phyloP scores from a whole-genome alignment of 2,888 invertebrate species.

The Tribolium freemani region DNA sequence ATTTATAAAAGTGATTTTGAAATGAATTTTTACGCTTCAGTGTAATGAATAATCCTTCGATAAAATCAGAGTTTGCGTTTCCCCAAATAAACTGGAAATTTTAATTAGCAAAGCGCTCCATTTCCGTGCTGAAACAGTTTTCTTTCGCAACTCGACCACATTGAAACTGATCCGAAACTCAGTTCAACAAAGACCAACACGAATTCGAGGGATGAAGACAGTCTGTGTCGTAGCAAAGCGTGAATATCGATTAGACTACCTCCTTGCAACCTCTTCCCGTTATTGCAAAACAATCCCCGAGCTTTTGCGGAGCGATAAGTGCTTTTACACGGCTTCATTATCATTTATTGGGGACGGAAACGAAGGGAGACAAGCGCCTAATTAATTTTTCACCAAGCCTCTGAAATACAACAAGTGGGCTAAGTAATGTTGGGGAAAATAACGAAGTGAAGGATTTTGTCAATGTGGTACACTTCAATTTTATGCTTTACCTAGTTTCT shows the following conservation, averaged over 20 bases:
- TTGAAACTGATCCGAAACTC: background rate
- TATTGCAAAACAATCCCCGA: slow-evolving; percentile 40
- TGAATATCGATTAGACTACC: slow-evolving; percentile 26
- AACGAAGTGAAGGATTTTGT: no score
- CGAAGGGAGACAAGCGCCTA: background rate
- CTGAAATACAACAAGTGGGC: background rate
- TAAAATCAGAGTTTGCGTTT: background rate
- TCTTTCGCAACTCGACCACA: background rate
- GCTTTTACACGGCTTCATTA: slow-evolving; percentile 32
- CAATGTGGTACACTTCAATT: no score
- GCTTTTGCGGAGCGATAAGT: slow-evolving; percentile 32
- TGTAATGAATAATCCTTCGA: background rate
- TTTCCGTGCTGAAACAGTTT: background rate
- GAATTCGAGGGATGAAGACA: background rate
- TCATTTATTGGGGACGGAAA: slow-evolving; percentile 20
- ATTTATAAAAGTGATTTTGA: background rate
- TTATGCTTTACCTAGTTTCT: no score
- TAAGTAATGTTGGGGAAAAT: no score
- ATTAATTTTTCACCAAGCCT: background rate
- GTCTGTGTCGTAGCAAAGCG: slow-evolving; percentile 3
- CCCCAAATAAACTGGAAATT: background rate
- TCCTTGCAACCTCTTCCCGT: slow-evolving; percentile 35
- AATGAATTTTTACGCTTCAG: background rate
- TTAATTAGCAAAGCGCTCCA: background rate
- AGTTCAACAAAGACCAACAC: background rate